Percentiles rank a stretch among this genome's conserved stretches.
Evolutionary conservation across 2,113 vertebrate genomes (phyloP).

Genomic region (Bos taurus): DNA sequence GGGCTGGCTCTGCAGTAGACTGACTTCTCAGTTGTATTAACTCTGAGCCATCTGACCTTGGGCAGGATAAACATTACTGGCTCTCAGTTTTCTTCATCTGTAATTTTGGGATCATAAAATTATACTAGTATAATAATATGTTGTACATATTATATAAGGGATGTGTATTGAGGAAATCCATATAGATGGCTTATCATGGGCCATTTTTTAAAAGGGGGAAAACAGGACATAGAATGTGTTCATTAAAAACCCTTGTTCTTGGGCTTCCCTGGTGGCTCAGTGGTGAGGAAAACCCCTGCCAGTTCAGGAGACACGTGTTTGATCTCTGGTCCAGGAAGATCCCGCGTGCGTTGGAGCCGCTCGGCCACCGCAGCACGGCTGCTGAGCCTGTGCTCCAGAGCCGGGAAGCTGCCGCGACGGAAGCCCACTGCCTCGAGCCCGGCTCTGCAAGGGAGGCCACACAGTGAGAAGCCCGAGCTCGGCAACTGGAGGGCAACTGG

Average conservation of each 20-base stretch:
- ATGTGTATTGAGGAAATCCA: not conserved
- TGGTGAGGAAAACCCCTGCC: not conserved
- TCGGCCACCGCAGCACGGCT: not conserved
- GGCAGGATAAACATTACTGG: not conserved
- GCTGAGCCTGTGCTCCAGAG: not conserved
- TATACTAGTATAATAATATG: not conserved
- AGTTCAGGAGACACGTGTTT: not conserved
- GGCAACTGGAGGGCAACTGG: not conserved
- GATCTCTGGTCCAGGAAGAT: not conserved
- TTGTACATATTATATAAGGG: not conserved
- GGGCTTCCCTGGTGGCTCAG: not conserved
- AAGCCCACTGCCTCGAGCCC: rapidly evolving
- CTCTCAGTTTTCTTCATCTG: not conserved
- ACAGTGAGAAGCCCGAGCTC: rapidly evolving
- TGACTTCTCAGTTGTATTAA: not conserved
- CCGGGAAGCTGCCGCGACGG: rapidly evolving
- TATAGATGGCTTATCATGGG: not conserved
- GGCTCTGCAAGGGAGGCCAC: not conserved
- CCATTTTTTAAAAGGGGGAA: not conserved
- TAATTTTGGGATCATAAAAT: not conserved
- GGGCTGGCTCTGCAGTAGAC: not conserved
- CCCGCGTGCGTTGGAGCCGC: rapidly evolving
- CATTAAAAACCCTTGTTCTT: not conserved
- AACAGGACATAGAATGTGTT: not conserved
- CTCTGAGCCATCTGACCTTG: not conserved